Base-by-base conservation (phyloP, 2,113 vertebrate species). In the Psilopogon haemacephalus region DNA sequence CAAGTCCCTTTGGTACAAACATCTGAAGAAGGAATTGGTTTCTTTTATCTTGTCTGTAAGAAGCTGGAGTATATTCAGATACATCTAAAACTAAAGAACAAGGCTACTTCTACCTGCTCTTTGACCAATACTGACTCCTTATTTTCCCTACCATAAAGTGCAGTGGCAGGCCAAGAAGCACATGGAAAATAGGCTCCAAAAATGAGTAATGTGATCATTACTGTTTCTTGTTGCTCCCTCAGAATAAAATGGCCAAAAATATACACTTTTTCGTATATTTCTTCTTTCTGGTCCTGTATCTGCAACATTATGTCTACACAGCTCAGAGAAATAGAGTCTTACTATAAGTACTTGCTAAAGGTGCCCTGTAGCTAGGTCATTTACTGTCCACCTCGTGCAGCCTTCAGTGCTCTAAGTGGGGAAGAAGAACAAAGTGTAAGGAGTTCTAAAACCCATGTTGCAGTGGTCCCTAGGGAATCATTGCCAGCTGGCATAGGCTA, bases 401-500 rank as follows among this genome's bases (percentile, higher is more conserved):
- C 30, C 40, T 20, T 7, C 55, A 81, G 69, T 42, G 65, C 42
- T 74, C 5, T 11, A 33, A 24, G 21, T 16, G 26, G 32, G 64
- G 18, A 33, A 46, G 58, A 58, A 69, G 73, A 74, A 50, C 2
- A 12, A 58, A 86, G 68, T 12, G 38, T 56, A 56, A 42, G 68
- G n/a, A 95, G 30, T 16, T 84, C 72, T 8, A 28, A 48, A 89
- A 6, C 68, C 52, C 64, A 38, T 1, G 10, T 33, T 91, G 79
- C 37, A 40, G 3, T 1, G 28, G 64, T 84, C 93, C 79, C 83
- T 6, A 2, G 92, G 86, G 92, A 95, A n/a, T 18, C 21, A 5
- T 32, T 90, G 86, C 88, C 96, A 95, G 92, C 93, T 96, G 95
- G 95, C 93, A 77, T 4, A 72, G 70, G 84, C 55, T 90, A 15